Base-by-base conservation (phyloP, 2,113 vertebrate species). In the Eudyptes chrysolophus region DNA sequence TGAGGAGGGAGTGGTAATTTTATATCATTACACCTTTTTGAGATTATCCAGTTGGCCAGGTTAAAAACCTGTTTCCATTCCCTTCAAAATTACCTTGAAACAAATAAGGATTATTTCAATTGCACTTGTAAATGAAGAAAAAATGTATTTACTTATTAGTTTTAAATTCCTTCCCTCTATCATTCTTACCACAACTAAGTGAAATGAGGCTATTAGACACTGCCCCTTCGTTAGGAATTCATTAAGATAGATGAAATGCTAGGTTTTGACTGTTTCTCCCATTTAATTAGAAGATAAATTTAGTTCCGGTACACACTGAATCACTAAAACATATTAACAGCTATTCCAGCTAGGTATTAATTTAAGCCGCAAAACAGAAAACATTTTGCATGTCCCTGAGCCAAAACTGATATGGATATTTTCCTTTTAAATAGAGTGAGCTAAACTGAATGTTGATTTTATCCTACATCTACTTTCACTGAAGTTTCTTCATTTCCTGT, bases 401-500 rank as follows among this genome's bases (percentile, higher is more conserved):
- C 76, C 65, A 75, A 68, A 71, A 75, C 14, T 44, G 4, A 49
- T 68, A 20, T 32, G n/a, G 22, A 7, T 72, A 72, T 96, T 94
- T 83, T 87, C n/a, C 38, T 87, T 84, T 80, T 61, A 76, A 51
- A 57, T 9, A 55, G 11, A 64, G 44, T 29, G 34, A 92, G 30
- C 9, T 76, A 90, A 94, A 87, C 6, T 46, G 30, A 68, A 79
- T n/a, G 61, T 17, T 83, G 81, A 80, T 96, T 94, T 94, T 95
- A 89, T 92, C 89, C 44, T 72, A 54, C 40, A 38, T 87, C 44
- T 82, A 81, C 84, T 96, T 97, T 85, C 48, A 13, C 84, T 89
- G 30, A 87, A 65, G 81, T 83, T 93, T 83, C 66, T 92, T 83
- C 61, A 92, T 96, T 94, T 97, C 95, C 91, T 97, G 91, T 66